A percentile compares a stretch with the other conserved stretches of the same genome.
These are phyloP conservation scores for Emys orbicularis DNA, from an alignment of 2,797 vertebrate genomes.

Conservation along the genomic window DNA sequence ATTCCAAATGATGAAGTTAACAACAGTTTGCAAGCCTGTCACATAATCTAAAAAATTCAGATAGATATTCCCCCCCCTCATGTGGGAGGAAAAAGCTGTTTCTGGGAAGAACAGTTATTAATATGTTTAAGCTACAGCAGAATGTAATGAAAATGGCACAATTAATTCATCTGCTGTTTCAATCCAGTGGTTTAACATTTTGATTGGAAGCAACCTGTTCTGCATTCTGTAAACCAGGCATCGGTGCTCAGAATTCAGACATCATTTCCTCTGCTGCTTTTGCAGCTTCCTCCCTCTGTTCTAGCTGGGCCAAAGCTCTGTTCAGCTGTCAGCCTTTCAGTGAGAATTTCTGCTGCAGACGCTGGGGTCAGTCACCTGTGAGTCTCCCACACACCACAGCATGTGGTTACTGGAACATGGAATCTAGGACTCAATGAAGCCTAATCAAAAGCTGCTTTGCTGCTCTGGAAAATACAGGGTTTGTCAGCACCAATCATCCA, in stretches of 20 bases:
- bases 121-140: slow-evolving; percentile 56
- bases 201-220: slow-evolving; percentile 50
- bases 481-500: rapidly evolving
- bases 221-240: not conserved
- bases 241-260: slow-evolving; percentile 34
- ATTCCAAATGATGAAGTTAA: slow-evolving; percentile 72
- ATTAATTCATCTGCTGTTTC: slow-evolving; percentile 65
- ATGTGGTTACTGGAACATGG: slow-evolving; percentile 61
- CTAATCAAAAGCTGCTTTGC: not conserved
- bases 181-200: slow-evolving; percentile 35
- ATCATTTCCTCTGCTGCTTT: slow-evolving; percentile 40
- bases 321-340: slow-evolving; percentile 81
- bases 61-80: slow-evolving; percentile 56
- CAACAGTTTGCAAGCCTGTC: slow-evolving; percentile 71
- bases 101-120: slow-evolving; percentile 60
- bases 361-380: slow-evolving; percentile 79
- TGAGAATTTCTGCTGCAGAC: slow-evolving; percentile 45
- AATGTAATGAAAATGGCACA: slow-evolving; percentile 66
- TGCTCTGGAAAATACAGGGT: rapidly evolving
- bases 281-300: slow-evolving; percentile 24
- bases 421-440: not conserved
- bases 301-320: slow-evolving; percentile 51
- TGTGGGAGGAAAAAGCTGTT: slow-evolving; percentile 57
- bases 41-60: slow-evolving; percentile 71
- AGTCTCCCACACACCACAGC: slow-evolving; percentile 81